Percentiles rank a stretch among this genome's conserved stretches.
phyloP scores from a whole-genome alignment of 2,888 invertebrate genomes.

The Dynastes hyllus region DNA sequence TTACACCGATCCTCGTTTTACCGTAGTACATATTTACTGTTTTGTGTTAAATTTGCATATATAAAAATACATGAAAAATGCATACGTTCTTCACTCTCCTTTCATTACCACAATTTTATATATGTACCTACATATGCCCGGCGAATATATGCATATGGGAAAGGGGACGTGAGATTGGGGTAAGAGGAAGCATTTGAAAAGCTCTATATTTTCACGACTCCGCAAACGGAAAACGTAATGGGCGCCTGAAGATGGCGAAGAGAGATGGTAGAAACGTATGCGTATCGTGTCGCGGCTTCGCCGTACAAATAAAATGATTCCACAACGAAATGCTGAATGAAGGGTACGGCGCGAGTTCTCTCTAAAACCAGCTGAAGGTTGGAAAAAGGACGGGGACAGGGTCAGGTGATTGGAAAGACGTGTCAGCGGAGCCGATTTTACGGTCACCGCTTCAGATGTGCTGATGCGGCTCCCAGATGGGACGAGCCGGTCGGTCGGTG shows the following conservation, averaged over 20 bases:
- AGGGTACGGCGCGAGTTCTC: slow-evolving; percentile 19
- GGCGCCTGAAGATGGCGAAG: slow-evolving; percentile 19
- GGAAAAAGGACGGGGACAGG: slow-evolving; percentile 46
- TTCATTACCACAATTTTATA: slow-evolving; percentile 35
- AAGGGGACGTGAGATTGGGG: background rate
- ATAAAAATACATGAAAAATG: slow-evolving; percentile 29
- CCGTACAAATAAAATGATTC: slow-evolving; percentile 51
- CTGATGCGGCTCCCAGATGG: slow-evolving; percentile 64
- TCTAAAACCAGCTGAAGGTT: background rate
- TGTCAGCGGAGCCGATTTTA: slow-evolving; percentile 63
- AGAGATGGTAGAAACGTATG: slow-evolving; percentile 24
- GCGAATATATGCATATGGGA: background rate
- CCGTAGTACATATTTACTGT: slow-evolving; percentile 13
- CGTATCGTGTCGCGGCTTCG: slow-evolving; percentile 37
- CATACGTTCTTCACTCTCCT: background rate
- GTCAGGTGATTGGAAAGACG: slow-evolving; percentile 60
- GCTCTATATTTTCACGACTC: slow-evolving; percentile 18
- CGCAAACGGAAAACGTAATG: background rate
- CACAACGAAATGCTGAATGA: slow-evolving; percentile 39
- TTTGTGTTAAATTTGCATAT: background rate
- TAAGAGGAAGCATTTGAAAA: slow-evolving; percentile 4
- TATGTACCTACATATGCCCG: background rate
- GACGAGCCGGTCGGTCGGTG: slow-evolving; percentile 54
- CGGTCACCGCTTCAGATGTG: slow-evolving; percentile 64
- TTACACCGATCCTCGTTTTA: slow-evolving; percentile 11